Conservation (phyloP, 2,113 vertebrate genomes). For the Balaenoptera acutorostrata region DNA sequence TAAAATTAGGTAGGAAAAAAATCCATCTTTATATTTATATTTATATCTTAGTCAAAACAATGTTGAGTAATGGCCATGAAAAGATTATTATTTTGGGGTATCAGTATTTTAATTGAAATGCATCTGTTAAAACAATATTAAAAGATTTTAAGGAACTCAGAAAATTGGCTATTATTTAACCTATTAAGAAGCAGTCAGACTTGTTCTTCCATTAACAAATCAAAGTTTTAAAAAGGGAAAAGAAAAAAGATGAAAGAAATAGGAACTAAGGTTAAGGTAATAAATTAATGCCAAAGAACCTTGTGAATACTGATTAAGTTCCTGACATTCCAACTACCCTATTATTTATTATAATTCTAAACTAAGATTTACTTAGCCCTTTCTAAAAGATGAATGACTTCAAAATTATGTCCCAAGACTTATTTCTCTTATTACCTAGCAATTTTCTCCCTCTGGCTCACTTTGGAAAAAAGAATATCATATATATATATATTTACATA, state of each 20-base stretch:
- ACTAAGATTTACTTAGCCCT: not conserved
- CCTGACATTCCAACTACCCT: not conserved
- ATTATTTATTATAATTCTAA: slow-evolving; percentile 32
- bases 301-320: slow-evolving; percentile 8
- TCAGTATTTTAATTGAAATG: not conserved
- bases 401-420: not conserved
- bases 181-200: not conserved
- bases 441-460: not conserved
- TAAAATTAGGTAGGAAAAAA: not conserved
- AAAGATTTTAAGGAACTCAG: not conserved
- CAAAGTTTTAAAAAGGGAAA: not conserved
- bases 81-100: not conserved
- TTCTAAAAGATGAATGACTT: not conserved
- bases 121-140: not conserved
- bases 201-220: slow-evolving; percentile 24
- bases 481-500: not conserved
- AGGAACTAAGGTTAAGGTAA: not conserved
- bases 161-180: not conserved
- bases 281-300: not conserved
- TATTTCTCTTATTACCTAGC: not conserved
- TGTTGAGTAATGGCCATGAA: not conserved
- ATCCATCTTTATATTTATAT: not conserved
- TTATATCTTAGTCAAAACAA: not conserved
- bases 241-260: not conserved
- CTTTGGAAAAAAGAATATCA: not conserved